Evolutionary conservation across 2,113 vertebrate species (phyloP), one percentile per base, ranked within the genome.

Genomic region (Clarias magur): DNA sequence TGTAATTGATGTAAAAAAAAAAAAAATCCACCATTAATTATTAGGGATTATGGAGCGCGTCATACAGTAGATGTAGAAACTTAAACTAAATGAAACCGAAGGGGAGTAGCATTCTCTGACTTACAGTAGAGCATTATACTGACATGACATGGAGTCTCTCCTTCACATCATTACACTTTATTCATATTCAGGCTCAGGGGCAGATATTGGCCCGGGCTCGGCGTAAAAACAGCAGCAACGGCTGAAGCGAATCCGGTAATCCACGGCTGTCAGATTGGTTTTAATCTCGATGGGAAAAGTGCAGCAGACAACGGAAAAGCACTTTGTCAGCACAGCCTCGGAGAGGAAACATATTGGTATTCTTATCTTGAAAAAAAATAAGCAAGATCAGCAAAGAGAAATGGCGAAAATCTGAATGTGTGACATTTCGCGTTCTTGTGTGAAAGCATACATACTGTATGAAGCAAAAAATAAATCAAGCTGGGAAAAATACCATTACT

Each of bases 341-440:
- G 34, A 84, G 65, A 53, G 82, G 16, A 83, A 83, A n/a, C 67
- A 57, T 57, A 73, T 84, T 84, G 67, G 27, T 84, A 70, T 73
- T 73, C 30, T 38, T 59, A 23, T 11, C 19, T 27, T 8, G 38
- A 2, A 5, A 6, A 5, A 8, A 83, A 53, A 30, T 8, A 57
- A 59, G 83, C 68, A 59, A 34, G 27, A 73, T 73, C 67, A 84
- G 83, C 83, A 59, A 38, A 57, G 9, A 57, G 21, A 73, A 27
- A 42, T 8, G 12, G 38, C 65, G 60, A 25, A 21, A 3, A 42
- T 65, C 21, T n/a, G 34, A 82, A 17, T 9, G 25, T 53, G 42
- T 11, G 60, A 53, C 78, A 12, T 67, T 17, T 54, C 12, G 34
- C 25, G 25, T 65, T 63, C 7, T 25, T 12, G 17, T 1, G 48